These are phyloP conservation scores for Podocnemis expansa DNA, from an alignment of 2,113 vertebrate species.

Conservation along the genomic window DNA sequence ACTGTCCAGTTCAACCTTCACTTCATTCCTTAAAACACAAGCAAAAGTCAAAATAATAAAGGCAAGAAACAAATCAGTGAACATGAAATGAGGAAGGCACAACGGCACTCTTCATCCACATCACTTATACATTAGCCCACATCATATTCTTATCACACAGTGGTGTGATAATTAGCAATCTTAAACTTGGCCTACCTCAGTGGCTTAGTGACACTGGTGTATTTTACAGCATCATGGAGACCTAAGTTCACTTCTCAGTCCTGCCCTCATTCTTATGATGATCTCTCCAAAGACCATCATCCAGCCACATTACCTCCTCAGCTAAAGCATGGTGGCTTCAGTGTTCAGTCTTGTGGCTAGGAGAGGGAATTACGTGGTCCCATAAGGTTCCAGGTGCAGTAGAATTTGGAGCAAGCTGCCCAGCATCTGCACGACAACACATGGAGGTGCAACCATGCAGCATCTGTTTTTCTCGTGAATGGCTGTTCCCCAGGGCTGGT, in stretches of 20 bases:
- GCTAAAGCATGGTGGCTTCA: background rate
- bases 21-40: background rate
- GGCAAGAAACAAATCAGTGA: background rate
- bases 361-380: background rate
- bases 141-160: background rate
- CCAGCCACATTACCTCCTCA: rapidly evolving
- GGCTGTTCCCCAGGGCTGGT: too few relatives aligned
- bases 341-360: background rate
- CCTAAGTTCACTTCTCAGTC: rapidly evolving
- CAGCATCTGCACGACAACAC: background rate
- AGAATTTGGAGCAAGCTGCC: background rate
- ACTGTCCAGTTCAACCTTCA: background rate
- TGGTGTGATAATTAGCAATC: rapidly evolving
- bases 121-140: background rate
- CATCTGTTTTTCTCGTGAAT: background rate
- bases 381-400: background rate
- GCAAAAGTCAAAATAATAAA: background rate
- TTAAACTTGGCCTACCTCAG: background rate
- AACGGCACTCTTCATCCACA: background rate
- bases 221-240: background rate
- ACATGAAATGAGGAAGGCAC: background rate
- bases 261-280: background rate
- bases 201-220: rapidly evolving
- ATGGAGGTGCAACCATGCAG: rapidly evolving
- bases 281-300: background rate